Evolutionary conservation across 2,888 invertebrate genomes (phyloP), one percentile per base, ranked within the genome.

Genomic region (Acheta domesticus): DNA sequence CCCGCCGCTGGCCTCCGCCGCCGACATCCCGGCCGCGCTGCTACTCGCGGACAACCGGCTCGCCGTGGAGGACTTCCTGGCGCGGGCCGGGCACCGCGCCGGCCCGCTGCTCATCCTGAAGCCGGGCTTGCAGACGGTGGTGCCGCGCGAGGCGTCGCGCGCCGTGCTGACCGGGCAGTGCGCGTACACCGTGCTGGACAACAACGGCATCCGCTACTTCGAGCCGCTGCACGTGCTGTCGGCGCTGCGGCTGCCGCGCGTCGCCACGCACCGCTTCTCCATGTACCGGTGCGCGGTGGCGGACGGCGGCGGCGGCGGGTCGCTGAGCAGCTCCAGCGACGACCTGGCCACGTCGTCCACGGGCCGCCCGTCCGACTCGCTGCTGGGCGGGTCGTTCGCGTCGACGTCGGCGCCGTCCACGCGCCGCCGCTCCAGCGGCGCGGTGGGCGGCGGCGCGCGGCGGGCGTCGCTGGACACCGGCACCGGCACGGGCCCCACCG

Each of bases 191-290:
- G 91, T 94, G 12, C 89, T 94, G 5, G 94, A 94, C 83, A 94
- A 94, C 86, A 91, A 89, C 82, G 94, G 94, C 48, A 91, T 94
- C 62, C 91, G 91, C 80, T 92, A 92, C 84, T 94, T 94, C 84
- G 93, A 93, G 84, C 94, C 94, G 0, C 87, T 93, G 83, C 92
- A 93, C 84, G 93, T 93, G 80, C 92, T 93, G 85, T 91, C 91
- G 48, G 92, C 93, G 1, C 86, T 94, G 79, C 91, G 92, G 83
- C 86, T 94, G 48, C 91, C 91, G 82, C 89, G 91, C 83, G 91
- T 91, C 1, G 89, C 89, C 12, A 90, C 91, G 11, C 90, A 91
- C 85, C 88, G 92, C n/a, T 91, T 91, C 83, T 91, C 91, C 12
- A 91, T 91, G 90, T 92, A 92, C 83, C 78, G 78, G 12, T 21